Conservation (phyloP, 2,113 vertebrate genomes). For the Pterocles orientalis region DNA sequence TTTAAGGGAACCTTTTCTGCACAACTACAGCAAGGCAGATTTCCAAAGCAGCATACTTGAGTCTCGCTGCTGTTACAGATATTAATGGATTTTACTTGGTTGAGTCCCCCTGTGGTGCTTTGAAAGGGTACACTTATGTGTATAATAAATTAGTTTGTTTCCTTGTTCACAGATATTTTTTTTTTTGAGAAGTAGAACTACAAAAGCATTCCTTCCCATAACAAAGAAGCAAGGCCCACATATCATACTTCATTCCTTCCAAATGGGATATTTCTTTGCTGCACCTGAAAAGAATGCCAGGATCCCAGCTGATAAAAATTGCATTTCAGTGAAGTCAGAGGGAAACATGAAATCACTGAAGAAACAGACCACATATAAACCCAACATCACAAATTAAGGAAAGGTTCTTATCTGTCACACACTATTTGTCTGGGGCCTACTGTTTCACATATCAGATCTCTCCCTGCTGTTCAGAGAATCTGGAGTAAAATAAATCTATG, state of each 20-base stretch:
- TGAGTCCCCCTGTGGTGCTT: background rate
- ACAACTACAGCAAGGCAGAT: background rate
- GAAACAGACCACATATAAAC: background rate
- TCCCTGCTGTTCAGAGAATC: slow-evolving; percentile 10
- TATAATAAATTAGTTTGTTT: background rate
- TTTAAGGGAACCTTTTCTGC: background rate
- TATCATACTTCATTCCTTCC: background rate
- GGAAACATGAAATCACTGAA: background rate
- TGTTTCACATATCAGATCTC: slow-evolving; percentile 6
- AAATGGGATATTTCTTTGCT: background rate
- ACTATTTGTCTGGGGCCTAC: background rate
- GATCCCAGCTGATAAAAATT: background rate
- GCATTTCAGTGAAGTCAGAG: background rate
- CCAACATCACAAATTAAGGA: background rate
- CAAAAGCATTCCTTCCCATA: background rate
- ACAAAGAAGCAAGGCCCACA: background rate
- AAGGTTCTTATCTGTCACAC: background rate
- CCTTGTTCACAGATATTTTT: background rate
- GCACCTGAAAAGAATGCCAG: background rate
- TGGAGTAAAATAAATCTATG: background rate
- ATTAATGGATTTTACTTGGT: background rate
- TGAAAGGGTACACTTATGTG: background rate
- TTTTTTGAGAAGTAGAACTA: background rate
- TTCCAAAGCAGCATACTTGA: background rate
- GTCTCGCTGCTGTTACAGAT: background rate